Conservation (phyloP, 2,113 vertebrate species). For the Xiphias gladius region DNA sequence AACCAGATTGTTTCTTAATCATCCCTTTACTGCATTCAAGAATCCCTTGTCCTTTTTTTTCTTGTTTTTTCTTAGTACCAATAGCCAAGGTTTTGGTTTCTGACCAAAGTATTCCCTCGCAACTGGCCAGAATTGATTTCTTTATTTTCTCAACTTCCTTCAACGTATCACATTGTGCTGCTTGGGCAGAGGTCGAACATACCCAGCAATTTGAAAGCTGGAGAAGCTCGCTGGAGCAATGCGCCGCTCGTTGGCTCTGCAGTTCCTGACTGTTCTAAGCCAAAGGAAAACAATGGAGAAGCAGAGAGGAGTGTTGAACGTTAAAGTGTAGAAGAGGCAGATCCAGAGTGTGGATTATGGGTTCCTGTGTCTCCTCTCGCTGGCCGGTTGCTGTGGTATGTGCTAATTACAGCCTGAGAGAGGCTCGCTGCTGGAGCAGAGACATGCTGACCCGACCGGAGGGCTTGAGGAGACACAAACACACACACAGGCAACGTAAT, state of each 20-base stretch:
- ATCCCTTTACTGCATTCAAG: conserved; percentile 17
- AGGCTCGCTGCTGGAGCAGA: conserved; percentile 47
- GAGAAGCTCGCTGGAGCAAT: conserved; percentile 47
- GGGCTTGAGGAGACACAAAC: conserved; percentile 33
- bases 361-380: conserved; percentile 57
- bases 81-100: conserved; percentile 45
- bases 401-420: conserved; percentile 73
- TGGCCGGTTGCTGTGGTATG: conserved; percentile 57
- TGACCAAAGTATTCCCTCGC: conserved; percentile 48
- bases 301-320: conserved; percentile 32
- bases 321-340: conserved; percentile 34
- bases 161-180: conserved; percentile 52
- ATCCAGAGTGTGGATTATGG: conserved; percentile 62
- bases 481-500: not conserved
- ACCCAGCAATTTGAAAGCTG: conserved; percentile 64
- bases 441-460: conserved; percentile 54
- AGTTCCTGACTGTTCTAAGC: conserved; percentile 6
- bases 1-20: conserved; percentile 51
- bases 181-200: conserved; percentile 48
- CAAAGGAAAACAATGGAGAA: conserved; percentile 65
- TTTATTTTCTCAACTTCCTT: conserved; percentile 69
- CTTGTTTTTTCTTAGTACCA: not conserved
- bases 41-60: not conserved
- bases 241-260: conserved; percentile 17
- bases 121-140: conserved; percentile 50